Base-by-base conservation (phyloP, 2,888 invertebrate genomes). In the Schizaphis graminum region DNA sequence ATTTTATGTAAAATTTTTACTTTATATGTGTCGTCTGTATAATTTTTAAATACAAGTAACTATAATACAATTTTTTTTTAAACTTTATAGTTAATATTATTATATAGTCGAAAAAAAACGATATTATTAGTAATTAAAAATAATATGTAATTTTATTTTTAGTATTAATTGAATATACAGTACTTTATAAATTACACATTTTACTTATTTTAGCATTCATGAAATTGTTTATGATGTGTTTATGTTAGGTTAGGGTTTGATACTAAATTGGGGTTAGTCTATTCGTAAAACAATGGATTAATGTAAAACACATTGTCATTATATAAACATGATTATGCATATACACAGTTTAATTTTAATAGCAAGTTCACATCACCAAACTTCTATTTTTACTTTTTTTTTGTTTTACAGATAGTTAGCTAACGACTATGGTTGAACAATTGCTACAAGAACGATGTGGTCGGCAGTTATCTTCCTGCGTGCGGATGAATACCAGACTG, bases 381-480 rank as follows among this genome's bases (percentile, higher is more conserved):
- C 21, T 77, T 57, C 77, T 26, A 93, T n/a, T 89, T 88, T 86
- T 86, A 26, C 5, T 41, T 77, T 77, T 53, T n/a, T 85, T 53
- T 47, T 47, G 5, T 47, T 61, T 90, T 77, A 28, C 57, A 93
- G 89, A 84, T 1, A 89, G 89, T 77, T 89, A 84, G 84, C 84
- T 61, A 53, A 47, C 67, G 77, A 93, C 85, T 47, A 94, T 94
- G 94, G 94, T 94, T 28, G 94, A 94, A 86, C 94, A 91, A 91
- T 86, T 94, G 28, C 87, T 94, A 41, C 94, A 94, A 91, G 94
- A 94, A 91, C 90, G 94, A 91, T 94, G 94, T 49, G 92, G 94
- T 44, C 94, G 91, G 49, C 94, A 94, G 61, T 53, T 94, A 49
- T 94, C 94, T 7, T 61, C 92, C 11, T 94, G 94, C n/a, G 86